Evolutionary conservation across 2,888 invertebrate species (phyloP).

Genomic region (Tanaodytes sp.): DNA sequence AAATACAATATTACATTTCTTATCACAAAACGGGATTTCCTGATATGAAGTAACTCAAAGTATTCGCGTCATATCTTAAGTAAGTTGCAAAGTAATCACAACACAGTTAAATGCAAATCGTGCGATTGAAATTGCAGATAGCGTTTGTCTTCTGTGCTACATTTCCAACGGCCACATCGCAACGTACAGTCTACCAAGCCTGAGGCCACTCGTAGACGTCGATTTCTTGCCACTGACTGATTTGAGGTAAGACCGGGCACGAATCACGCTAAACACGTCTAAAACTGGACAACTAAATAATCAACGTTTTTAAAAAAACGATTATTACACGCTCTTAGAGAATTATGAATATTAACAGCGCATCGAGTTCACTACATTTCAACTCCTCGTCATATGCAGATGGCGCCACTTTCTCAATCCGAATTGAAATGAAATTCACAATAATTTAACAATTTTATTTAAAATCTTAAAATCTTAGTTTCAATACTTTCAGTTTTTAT

Average conservation of each 20-base stretch:
- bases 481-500: too few species aligned
- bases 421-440: too few species aligned
- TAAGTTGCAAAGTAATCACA: conserved; percentile 13
- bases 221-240: conserved; percentile 95
- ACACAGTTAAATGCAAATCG: conserved; percentile 27
- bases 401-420: too few species aligned
- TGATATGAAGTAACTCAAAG: background rate
- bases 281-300: conserved; percentile 47
- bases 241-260: conserved; percentile 82
- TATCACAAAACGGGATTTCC: too few species aligned
- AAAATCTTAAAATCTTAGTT: too few species aligned
- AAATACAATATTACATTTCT: too few species aligned
- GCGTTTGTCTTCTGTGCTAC: conserved; percentile 94
- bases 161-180: conserved; percentile 94
- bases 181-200: conserved; percentile 95
- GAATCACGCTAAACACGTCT: conserved; percentile 1
- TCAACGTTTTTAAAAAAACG: conserved; percentile 44
- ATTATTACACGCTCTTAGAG: conserved; percentile 51
- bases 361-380: conserved; percentile 35
- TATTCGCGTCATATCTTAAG: background rate
- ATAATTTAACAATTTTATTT: too few species aligned
- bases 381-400: too few species aligned
- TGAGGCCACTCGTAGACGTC: conserved; percentile 91
- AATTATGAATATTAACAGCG: conserved; percentile 39
- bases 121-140: conserved; percentile 79